phyloP scores from a whole-genome alignment of 2,113 vertebrate genomes.

The Pygoscelis antarcticus region DNA sequence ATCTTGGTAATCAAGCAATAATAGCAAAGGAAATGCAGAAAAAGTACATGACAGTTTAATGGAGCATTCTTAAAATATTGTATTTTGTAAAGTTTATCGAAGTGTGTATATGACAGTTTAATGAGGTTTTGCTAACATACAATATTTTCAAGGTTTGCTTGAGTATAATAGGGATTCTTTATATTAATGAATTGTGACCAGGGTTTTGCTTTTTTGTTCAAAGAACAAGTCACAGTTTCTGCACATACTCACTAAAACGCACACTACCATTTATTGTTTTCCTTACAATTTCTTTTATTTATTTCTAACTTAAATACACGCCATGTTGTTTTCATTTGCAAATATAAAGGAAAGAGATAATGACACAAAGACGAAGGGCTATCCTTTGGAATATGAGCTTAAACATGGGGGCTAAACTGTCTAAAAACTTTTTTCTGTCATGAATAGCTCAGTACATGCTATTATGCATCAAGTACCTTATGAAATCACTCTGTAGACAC shows the following conservation, averaged over 20 bases:
- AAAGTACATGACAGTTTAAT: conserved; percentile 37
- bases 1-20: conserved; percentile 33
- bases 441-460: conserved; percentile 23
- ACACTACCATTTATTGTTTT: background rate
- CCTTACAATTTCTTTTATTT: background rate
- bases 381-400: background rate
- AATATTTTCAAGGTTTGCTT: background rate
- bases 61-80: conserved; percentile 16
- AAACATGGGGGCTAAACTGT: background rate
- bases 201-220: background rate
- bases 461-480: conserved; percentile 51
- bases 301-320: background rate
- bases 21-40: conserved; percentile 33
- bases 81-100: conserved; percentile 31
- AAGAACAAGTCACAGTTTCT: background rate
- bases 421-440: conserved; percentile 43
- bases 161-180: background rate
- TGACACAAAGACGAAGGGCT: background rate
- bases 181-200: background rate
- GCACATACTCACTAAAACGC: background rate
- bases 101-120: background rate
- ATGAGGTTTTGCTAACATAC: conserved; percentile 1
- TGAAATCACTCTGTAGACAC: conserved; percentile 54
- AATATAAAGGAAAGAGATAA: conserved; percentile 16
- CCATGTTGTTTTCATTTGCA: background rate